These are phyloP conservation scores for Polymixis flavicincta DNA, from an alignment of 2,888 invertebrate species.

Conservation along the genomic window DNA sequence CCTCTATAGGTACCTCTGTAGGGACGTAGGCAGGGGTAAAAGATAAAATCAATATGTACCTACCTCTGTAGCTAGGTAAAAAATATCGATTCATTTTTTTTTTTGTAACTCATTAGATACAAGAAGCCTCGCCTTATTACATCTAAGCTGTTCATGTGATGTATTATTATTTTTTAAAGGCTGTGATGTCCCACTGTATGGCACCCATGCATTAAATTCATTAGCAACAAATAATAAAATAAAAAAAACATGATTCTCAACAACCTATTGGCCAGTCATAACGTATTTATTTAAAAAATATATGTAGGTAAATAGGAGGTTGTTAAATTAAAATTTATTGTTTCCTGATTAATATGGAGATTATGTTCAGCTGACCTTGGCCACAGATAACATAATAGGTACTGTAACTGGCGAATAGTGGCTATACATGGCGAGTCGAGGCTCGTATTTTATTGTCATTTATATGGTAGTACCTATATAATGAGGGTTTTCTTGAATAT, in stretches of 20 bases:
- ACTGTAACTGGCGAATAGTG: neutral
- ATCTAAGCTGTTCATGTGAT: too few species aligned
- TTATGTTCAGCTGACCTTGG: conserved; percentile 41
- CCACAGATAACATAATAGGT: conserved; percentile 21
- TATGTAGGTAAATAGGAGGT: conserved; percentile 33
- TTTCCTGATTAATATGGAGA: conserved; percentile 58
- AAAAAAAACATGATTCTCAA: conserved; percentile 5
- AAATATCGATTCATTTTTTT: too few species aligned
- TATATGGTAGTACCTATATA: conserved; percentile 22
- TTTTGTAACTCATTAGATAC: too few species aligned
- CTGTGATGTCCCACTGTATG: too few species aligned
- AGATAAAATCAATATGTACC: too few species aligned
- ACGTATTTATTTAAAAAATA: conserved; percentile 23
- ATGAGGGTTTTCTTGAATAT: too few species aligned
- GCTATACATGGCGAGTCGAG: neutral
- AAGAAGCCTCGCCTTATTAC: too few species aligned
- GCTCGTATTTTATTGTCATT: conserved; percentile 16
- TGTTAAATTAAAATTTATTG: conserved; percentile 45
- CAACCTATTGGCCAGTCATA: conserved; percentile 20
- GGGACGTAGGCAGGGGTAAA: too few species aligned
- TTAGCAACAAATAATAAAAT: neutral
- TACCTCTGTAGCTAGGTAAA: too few species aligned
- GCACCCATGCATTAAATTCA: too few species aligned
- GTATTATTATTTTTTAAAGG: too few species aligned
- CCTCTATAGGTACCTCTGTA: too few species aligned